Conservation (phyloP, 2,888 invertebrate genomes). For the Thysanoteuthis rhombus region DNA sequence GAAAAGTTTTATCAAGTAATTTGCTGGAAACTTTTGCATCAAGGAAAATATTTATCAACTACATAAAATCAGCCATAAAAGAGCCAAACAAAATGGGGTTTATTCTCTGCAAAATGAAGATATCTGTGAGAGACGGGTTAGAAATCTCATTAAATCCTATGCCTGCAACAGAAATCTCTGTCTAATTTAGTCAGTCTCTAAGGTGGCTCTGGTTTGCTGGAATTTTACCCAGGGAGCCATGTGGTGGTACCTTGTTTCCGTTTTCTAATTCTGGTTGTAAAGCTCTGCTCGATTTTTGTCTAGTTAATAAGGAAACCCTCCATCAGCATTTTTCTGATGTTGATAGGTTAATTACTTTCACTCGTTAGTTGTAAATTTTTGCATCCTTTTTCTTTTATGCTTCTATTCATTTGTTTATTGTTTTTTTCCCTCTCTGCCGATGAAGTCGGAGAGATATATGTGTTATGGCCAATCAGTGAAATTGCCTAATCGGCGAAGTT, state of each 20-base stretch:
- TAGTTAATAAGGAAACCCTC: background rate
- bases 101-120: background rate
- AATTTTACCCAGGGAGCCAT: background rate
- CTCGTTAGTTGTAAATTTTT: no score
- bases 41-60: no score
- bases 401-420: no score
- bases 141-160: background rate
- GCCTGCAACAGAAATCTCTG: background rate
- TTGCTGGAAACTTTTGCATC: no score
- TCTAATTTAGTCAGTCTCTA: background rate
- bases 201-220: background rate
- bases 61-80: no score
- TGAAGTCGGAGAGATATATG: no score
- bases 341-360: background rate
- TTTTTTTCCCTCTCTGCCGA: no score
- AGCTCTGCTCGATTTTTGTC: background rate
- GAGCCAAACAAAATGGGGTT: no score
- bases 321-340: background rate
- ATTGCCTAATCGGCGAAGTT: no score
- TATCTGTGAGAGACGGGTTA: background rate
- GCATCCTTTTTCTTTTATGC: no score
- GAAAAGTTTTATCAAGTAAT: no score
- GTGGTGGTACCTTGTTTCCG: background rate
- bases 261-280: background rate
- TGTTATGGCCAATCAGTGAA: no score